Base-by-base conservation (phyloP, 2,113 vertebrate genomes). In the Athene cunicularia region DNA sequence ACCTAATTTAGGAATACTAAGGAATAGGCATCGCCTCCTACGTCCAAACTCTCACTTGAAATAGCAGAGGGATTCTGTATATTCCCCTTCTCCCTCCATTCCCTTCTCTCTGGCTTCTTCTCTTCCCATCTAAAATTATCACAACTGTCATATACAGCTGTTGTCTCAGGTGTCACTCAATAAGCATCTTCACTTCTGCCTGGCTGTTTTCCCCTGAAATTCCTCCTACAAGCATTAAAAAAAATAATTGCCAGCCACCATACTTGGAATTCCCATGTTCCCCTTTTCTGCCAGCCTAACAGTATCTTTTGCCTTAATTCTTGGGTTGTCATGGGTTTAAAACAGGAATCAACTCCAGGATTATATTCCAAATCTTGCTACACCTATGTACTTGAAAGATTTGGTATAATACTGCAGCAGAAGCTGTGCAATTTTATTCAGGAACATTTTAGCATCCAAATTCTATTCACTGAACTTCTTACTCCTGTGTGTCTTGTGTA, bases 401-500 rank as follows among this genome's bases (percentile, higher is more conserved):
- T 41, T 49, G 30, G 4, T 85, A 17, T 58, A 62, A 53, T n/a
- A 53, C 30, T 58, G 49, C 49, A 63, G 19, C 12, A 53, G 64
- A 27, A 86, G 33, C 19, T 52, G 14, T 39, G 86, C 4, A 12
- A 30, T 62, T 91, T 77, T 63, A 59, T 43, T 72, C 55, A 58
- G 35, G 32, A 81, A 33, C 12, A 77, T 47, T 91, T 81, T 59
- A 86, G 17, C 43, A 63, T 33, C 22, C 22, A 14, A 56, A 28
- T 66, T 66, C 45, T 80, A 22, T 67, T 88, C 6, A 35, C 5
- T 41, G 52, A 80, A 13, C 21, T 33, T 14, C 21, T 77, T 53
- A 62, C 6, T 66, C 0, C 0, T 35, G 32, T 37, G 45, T 55
- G 52, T 26, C 27, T 77, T 33, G 10, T 28, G 18, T 49, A 47